These are phyloP conservation scores for Trachymyrmex septentrionalis DNA, from an alignment of 1,140 invertebrate genomes.

Conservation along the genomic window DNA sequence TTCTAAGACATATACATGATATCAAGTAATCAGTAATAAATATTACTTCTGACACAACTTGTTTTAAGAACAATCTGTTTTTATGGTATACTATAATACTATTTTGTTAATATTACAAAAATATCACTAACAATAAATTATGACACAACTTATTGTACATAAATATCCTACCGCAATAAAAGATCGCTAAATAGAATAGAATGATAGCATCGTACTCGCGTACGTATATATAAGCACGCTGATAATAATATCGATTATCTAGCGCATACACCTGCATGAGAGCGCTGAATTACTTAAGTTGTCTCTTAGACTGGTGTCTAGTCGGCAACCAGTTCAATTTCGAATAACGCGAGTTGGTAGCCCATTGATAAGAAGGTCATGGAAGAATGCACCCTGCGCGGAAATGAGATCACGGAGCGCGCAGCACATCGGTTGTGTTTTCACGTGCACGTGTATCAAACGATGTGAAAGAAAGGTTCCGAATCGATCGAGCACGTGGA, in stretches of 20 bases:
- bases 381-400: slow-evolving; percentile 28
- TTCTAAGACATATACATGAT: not conserved
- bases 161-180: not conserved
- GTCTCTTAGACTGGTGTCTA: slow-evolving; percentile 39
- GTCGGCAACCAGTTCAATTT: slow-evolving; percentile 34
- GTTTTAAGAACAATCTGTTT: not conserved
- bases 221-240: slow-evolving; percentile 18
- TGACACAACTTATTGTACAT: not conserved
- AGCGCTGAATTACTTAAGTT: slow-evolving; percentile 67
- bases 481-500: slow-evolving; percentile 63
- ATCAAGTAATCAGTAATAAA: not conserved
- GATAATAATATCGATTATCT: slow-evolving; percentile 81
- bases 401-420: slow-evolving; percentile 48
- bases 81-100: not conserved
- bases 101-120: not conserved
- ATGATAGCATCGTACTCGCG: not conserved
- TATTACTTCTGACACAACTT: not conserved
- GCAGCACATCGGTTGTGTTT: slow-evolving; percentile 2
- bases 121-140: not conserved
- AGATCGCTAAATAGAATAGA: not conserved
- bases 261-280: slow-evolving; percentile 66
- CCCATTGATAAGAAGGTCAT: slow-evolving; percentile 35
- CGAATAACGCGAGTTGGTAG: not conserved
- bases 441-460: slow-evolving; percentile 47
- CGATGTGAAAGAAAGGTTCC: slow-evolving; percentile 31